Base-by-base conservation (phyloP, 2,797 vertebrate genomes). In the Neopelma chrysocephalum region DNA sequence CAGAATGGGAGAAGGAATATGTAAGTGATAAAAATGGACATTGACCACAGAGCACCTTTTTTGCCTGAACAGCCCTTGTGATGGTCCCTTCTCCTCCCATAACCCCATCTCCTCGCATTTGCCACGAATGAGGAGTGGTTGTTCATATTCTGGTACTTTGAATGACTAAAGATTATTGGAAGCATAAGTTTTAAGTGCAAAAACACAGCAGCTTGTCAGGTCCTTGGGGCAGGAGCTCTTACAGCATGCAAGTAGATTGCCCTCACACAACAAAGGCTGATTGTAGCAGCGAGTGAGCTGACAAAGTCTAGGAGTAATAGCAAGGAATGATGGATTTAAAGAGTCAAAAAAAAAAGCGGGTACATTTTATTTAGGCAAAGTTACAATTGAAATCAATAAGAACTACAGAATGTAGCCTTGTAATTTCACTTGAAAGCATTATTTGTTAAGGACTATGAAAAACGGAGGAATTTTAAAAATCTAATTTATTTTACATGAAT, bases 281-380 rank as follows among this genome's bases (percentile, higher is more conserved):
- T 62, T 2, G 2, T 12, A 68, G 42, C 3, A 1, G 48, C 5
- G 68, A 94, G 31, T 3, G 3, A 47, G 1, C 2, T 78, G 76
- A 15, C 17, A 20, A 69, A 87, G 42, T 61, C 82, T 20, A 29
- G 57, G 69, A 96, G 64, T 29, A 85, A 64, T 4, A 75, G 75
- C 29, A 64, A 89, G 70, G 81, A 89, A 89, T 96, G 76, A 95
- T 86, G 84, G 92, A 91, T 95, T 82, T 65, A 94, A 89, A 87
- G 89, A 87, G 76, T 89, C 32, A 43, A 62, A 93, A 81, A 68
- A 40, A 72, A 85, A 89, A 81, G 3, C 0, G 1, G 29, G 18
- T 3, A 15, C 36, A 58, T 94, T 94, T 89, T 93, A 81, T 88
- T 93, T 89, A 78, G 81, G 50, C 57, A 87, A 95, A 85, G 62